These are phyloP conservation scores for Agapostemon virescens DNA, from an alignment of 2,888 invertebrate genomes.

Conservation along the genomic window DNA sequence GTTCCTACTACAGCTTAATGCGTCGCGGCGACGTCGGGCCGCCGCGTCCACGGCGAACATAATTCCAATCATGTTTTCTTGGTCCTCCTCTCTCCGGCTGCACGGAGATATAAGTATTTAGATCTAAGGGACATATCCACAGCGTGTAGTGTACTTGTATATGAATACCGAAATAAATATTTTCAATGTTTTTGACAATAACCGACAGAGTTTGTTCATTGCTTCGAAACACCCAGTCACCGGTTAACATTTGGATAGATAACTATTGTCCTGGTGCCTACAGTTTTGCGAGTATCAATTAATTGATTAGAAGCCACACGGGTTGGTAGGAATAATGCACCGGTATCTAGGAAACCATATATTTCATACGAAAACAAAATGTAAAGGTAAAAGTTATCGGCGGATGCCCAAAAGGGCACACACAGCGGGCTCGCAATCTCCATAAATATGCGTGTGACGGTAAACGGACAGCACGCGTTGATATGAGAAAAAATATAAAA, in stretches of 20 bases:
- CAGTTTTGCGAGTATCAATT: too few relatives aligned
- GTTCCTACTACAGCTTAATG: constrained; percentile 67
- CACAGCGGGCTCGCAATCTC: neutral
- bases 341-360: constrained; percentile 49
- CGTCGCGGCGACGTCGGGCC: constrained; percentile 60
- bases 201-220: neutral
- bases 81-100: constrained; percentile 70
- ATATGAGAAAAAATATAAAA: constrained; percentile 51
- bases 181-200: constrained; percentile 76
- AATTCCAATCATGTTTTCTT: constrained; percentile 62
- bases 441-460: constrained; percentile 22
- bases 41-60: constrained; percentile 55
- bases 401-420: constrained; percentile 2
- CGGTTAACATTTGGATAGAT: neutral
- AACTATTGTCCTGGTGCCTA: too few relatives aligned
- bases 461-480: constrained; percentile 31
- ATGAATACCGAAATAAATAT: constrained; percentile 74
- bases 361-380: constrained; percentile 48
- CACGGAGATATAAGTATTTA: constrained; percentile 71
- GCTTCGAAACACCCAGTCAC: neutral
- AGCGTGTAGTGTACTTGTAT: constrained; percentile 75
- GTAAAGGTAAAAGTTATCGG: constrained; percentile 17
- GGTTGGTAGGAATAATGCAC: neutral
- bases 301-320: neutral
- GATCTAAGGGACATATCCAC: constrained; percentile 72